Evolutionary conservation across 2,888 invertebrate species (phyloP), one percentile per base, ranked within the genome.

Genomic region (Chromoteleia sp.): DNA sequence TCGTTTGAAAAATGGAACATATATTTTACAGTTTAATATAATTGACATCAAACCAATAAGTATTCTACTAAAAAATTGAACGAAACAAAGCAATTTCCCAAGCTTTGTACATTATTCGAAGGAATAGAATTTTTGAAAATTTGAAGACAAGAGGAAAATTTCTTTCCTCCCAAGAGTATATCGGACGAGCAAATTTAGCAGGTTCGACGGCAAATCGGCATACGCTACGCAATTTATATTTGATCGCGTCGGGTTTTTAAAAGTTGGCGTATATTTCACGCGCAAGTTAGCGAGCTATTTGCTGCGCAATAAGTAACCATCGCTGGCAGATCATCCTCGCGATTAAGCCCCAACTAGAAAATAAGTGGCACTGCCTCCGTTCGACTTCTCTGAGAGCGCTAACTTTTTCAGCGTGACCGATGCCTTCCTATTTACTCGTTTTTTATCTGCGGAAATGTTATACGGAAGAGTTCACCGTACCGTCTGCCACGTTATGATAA

Each of bases 381-480:
- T 41, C 43, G 76, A 29, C 54, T 77, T 56, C 39, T 59, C 43
- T 25, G 61, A 36, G 54, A 54, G 39, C 59, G 59, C 61, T 12
- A 70, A 70, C 76, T 77, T 77, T 68, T 61, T 76, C 68, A 61
- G 54, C 76, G 70, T 73, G 73, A 73, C 79, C 71, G 73, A 79
- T 79, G 79, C 67, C 30, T 48, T 73, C 48, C 79, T 73, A 73
- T 79, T 79, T 79, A 59, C 59, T 73, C 67, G 58, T 48, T 56
- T 78, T 78, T 71, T 71, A 78, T 65, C 65, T 50, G 41, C 63
- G 71, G 65, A 65, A 78, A 71, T 65, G 63, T 71, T 63, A 78
- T 56, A 70, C 70, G 70, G 70, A 70, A 61, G 61, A 70, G 56
- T 63, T 77, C 14, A 15, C 58, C 36, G 17, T 56, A 19, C 33